A percentile compares a stretch with the other conserved stretches of the same genome.
phyloP scores from a whole-genome alignment of 2,113 vertebrate genomes.

The Sinocyclocheilus rhinocerous region DNA sequence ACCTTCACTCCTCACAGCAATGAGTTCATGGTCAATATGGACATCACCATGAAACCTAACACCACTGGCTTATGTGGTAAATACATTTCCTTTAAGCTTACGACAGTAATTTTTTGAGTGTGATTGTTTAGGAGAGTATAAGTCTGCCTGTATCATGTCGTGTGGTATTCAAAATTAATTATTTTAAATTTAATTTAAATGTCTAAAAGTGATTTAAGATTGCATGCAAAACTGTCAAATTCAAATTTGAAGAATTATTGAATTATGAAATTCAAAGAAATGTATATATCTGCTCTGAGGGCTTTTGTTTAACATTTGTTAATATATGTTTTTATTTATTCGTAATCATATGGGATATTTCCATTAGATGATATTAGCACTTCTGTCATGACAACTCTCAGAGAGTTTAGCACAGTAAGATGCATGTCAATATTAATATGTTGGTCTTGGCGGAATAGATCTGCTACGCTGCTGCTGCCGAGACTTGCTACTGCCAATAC shows the following conservation, averaged over 20 bases:
- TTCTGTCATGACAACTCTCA: too few species aligned
- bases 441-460: too few species aligned
- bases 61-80: conserved; percentile 91
- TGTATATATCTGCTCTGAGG: background rate
- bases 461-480: too few species aligned
- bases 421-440: too few species aligned
- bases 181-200: background rate
- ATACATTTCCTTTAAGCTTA: conserved; percentile 41
- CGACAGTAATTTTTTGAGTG: background rate
- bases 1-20: conserved; percentile 91
- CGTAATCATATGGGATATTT: background rate
- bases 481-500: too few species aligned
- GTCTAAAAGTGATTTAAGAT: background rate
- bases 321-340: background rate
- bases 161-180: background rate
- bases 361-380: background rate
- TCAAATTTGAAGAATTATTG: background rate
- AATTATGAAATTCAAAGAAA: background rate
- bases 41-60: conserved; percentile 72
- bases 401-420: too few species aligned
- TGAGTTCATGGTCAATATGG: conserved; percentile 87
- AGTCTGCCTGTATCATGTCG: background rate
- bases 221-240: background rate
- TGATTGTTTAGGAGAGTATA: background rate
- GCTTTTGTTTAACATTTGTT: too few species aligned